phyloP scores from a whole-genome alignment of 2,113 vertebrate genomes.

The Bathybates hornii region DNA sequence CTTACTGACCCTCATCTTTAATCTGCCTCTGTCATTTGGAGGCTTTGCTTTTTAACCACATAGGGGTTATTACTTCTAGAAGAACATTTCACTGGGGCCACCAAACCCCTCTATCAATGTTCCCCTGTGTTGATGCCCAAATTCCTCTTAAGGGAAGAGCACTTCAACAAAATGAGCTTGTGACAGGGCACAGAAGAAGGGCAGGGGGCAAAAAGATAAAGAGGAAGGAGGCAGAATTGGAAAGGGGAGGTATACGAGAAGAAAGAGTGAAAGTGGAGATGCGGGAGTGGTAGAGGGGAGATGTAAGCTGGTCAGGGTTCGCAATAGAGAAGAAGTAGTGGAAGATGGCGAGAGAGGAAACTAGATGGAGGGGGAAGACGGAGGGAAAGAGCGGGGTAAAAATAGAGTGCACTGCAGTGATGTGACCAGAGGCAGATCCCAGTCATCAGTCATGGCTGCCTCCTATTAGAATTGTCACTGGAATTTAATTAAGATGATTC shows the following conservation, averaged over 20 bases:
- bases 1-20: neutral
- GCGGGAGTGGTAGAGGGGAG: neutral
- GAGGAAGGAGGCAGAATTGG: neutral
- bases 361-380: slow-evolving; percentile 9
- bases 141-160: neutral
- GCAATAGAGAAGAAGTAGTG: neutral
- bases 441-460: slow-evolving; percentile 65
- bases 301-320: neutral
- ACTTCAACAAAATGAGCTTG: slow-evolving; percentile 1
- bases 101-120: neutral
- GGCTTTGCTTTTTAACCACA: neutral
- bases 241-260: neutral
- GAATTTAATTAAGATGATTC: slow-evolving; percentile 76
- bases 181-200: neutral
- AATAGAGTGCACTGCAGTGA: slow-evolving; percentile 54
- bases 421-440: slow-evolving; percentile 59
- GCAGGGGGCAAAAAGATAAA: neutral
- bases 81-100: neutral
- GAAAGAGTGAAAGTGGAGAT: neutral
- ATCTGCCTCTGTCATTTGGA: neutral
- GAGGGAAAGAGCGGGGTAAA: slow-evolving; percentile 31
- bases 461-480: slow-evolving; percentile 68
- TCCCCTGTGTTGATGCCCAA: neutral
- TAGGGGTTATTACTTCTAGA: neutral
- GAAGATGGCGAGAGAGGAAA: neutral